phyloP scores from a whole-genome alignment of 2,797 vertebrate genomes.

The Gymnodraco acuticeps region DNA sequence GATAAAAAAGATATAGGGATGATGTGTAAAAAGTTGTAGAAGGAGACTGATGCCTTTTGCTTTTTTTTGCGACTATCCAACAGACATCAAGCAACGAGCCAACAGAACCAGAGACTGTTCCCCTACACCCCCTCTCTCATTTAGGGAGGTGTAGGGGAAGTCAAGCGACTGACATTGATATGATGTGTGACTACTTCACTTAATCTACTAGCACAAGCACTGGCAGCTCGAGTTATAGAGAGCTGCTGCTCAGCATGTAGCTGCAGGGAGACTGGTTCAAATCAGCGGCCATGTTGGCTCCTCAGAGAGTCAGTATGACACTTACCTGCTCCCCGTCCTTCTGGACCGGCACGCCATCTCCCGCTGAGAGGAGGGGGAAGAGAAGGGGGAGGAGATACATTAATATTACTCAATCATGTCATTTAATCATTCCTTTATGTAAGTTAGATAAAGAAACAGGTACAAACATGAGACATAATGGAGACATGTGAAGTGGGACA shows the following conservation, averaged over 20 bases:
- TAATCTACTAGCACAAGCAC: conserved; percentile 62
- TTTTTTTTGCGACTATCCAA: conserved; percentile 49
- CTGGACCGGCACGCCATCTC: conserved; percentile 94
- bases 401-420: not conserved
- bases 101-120: conserved; percentile 53
- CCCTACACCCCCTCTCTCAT: conserved; percentile 36
- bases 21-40: conserved; percentile 39
- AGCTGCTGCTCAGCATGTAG: conserved; percentile 48
- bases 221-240: conserved; percentile 40
- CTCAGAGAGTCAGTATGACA: conserved; percentile 37
- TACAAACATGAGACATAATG: too few relatives aligned
- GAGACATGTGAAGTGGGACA: too few relatives aligned
- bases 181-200: conserved; percentile 37
- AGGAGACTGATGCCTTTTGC: conserved; percentile 48
- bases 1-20: conserved; percentile 33
- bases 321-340: conserved; percentile 98
- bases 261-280: conserved; percentile 52
- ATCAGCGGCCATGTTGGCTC: conserved; percentile 68
- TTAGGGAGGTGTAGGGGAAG: conserved; percentile 49
- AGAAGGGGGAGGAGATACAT: conserved; percentile 20
- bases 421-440: not conserved
- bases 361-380: conserved; percentile 80
- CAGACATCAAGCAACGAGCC: conserved; percentile 62
- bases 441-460: too few relatives aligned
- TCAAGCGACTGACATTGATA: conserved; percentile 44